These are phyloP conservation scores for Eulemur coronatus DNA, from an alignment of 2,797 vertebrate genomes.

Conservation along the genomic window DNA sequence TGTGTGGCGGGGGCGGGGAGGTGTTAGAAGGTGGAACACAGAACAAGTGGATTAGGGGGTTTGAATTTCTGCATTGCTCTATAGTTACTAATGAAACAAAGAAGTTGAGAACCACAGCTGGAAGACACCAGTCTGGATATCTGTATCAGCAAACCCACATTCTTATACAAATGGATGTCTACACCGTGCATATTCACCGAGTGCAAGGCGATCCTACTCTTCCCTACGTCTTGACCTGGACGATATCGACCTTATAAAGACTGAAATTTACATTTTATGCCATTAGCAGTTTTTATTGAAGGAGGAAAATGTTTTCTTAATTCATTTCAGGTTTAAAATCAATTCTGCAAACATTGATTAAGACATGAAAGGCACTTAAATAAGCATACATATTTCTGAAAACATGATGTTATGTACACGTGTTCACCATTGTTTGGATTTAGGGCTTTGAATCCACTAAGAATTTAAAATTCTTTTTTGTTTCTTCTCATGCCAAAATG, in stretches of 20 bases:
- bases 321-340: slow-evolving; percentile 29
- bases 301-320: slow-evolving; percentile 12
- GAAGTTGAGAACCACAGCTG: not conserved
- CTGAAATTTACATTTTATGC: not conserved
- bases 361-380: slow-evolving; percentile 45
- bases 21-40: not conserved
- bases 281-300: slow-evolving; percentile 46
- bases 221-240: not conserved
- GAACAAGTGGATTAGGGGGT: not conserved
- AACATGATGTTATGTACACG: not conserved
- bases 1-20: not conserved
- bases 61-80: not conserved
- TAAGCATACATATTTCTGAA: slow-evolving; percentile 1
- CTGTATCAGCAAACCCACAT: not conserved
- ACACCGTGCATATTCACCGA: too few species aligned
- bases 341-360: slow-evolving; percentile 17
- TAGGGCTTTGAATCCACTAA: not conserved
- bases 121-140: not conserved
- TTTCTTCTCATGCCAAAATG: not conserved
- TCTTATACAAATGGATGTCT: not conserved
- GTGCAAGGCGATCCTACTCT: not conserved
- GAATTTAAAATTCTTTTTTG: not conserved
- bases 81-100: not conserved
- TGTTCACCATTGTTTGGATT: not conserved
- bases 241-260: not conserved